Evolutionary conservation across 1,140 invertebrate species (phyloP).

Genomic region (Brachionus rubens): DNA sequence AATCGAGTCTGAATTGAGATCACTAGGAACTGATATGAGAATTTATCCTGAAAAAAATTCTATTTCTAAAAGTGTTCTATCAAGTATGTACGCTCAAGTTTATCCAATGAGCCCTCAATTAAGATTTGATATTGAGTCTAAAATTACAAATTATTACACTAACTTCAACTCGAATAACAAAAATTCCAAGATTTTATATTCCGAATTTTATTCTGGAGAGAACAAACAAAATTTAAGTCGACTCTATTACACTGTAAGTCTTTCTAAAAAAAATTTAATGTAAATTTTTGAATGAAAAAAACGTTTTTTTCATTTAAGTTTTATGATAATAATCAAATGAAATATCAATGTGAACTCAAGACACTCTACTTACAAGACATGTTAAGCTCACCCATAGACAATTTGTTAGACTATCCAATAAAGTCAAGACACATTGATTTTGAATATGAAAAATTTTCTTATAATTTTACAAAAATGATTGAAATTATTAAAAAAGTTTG

Average conservation of each 20-base stretch:
- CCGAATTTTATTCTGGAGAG: constrained; percentile 6
- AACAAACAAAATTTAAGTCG: constrained; percentile 7
- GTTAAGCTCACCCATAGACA: not conserved
- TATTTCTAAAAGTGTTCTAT: not conserved
- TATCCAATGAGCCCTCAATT: not conserved
- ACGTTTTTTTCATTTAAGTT: not conserved
- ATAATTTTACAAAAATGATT: not conserved
- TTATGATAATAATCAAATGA: constrained; percentile 13
- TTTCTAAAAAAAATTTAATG: not conserved
- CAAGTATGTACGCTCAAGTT: not conserved
- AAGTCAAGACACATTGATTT: constrained; percentile 1
- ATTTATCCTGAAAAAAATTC: constrained; percentile 30
- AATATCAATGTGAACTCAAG: constrained; percentile 1
- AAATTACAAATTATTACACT: not conserved
- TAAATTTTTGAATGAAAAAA: not conserved
- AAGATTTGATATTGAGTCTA: not conserved
- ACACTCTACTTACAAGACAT: not conserved
- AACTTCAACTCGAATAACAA: not conserved
- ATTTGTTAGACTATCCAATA: not conserved
- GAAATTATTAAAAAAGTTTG: not conserved
- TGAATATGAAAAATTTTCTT: constrained; percentile 30
- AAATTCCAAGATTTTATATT: constrained; percentile 16
- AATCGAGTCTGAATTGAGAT: not conserved
- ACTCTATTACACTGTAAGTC: constrained; percentile 18
- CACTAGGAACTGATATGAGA: constrained; percentile 5